Base-by-base conservation (phyloP, 1,140 invertebrate genomes). In the Ganaspis sp. region DNA sequence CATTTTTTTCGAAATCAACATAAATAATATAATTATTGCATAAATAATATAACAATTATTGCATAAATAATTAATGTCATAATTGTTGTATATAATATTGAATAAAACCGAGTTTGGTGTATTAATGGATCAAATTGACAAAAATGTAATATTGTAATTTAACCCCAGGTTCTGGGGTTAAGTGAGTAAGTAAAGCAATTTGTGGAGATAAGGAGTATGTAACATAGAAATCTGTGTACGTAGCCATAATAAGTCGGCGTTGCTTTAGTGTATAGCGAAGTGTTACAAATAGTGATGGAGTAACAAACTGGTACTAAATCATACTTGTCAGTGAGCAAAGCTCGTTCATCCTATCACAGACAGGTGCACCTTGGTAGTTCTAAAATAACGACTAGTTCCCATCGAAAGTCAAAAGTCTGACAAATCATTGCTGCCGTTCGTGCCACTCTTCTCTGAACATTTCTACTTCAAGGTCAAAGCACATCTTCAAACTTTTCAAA, bases 301-400 rank as follows among this genome's bases (percentile, higher is more conserved):
- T 84, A 86, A 88, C 86, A 85, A 87, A 88, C 87, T 83, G 84
- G 72, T 83, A 85, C 81, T 90, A 89, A 89, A 89, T 90, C 88
- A 90, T 73, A 73, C 84, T 85, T 84, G 87, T 86, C 87, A 79
- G 83, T 79, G 71, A 70, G 72, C 75, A 79, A 76, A 73, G 80
- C 81, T 83, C 80, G 74, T 84, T 85, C 86, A 64, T 64, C 58
- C 23, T 29, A 15, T n/a, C 15, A 69, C 78, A 79, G 78, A 81
- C 84, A 86, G 79, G 83, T 83, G 83, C 74, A 75, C 23, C 49
- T 69, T 34, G n/a, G 23, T 69, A 29, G 58, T 38, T 45, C 19
- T 40, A 26, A 45, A 74, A 37, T 70, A 73, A 75, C 58, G 49
- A 74, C 19, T 70, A 38, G 70, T 78, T 74, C 70, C 42, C 74